Percentiles rank a stretch among this genome's conserved stretches.
phyloP scores from a whole-genome alignment of 2,888 invertebrate species.

The Troides helena region DNA sequence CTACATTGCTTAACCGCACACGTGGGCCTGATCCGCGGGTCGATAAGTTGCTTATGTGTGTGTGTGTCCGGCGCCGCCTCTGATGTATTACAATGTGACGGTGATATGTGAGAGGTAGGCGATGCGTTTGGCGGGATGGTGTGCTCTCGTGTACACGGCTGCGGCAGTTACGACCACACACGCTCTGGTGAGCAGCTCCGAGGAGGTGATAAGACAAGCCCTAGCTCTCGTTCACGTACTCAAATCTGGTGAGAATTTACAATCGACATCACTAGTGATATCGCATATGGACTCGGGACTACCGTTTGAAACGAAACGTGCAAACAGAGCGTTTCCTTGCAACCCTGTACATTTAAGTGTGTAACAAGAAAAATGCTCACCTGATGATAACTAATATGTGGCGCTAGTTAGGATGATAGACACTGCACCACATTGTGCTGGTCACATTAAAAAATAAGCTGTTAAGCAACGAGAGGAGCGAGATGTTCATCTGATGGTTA shows the following conservation, averaged over 20 bases:
- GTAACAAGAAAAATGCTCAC: too few species aligned
- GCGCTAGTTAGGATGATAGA: too few species aligned
- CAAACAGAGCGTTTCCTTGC: too few species aligned
- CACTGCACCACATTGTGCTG: too few species aligned
- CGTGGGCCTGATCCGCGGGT: background rate
- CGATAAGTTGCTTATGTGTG: background rate
- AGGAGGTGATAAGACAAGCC: constrained; percentile 16
- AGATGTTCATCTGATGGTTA: too few species aligned
- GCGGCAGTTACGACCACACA: background rate
- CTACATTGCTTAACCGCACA: background rate
- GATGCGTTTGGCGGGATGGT: background rate
- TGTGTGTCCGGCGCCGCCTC: background rate
- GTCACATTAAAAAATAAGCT: too few species aligned
- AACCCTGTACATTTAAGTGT: too few species aligned
- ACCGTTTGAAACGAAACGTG: too few species aligned
- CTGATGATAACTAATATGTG: too few species aligned
- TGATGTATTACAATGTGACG: background rate
- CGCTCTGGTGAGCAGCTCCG: background rate
- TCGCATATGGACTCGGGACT: background rate
- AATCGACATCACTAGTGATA: background rate
- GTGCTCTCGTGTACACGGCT: constrained; percentile 2
- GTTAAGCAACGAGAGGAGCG: too few species aligned
- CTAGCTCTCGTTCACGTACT: constrained; percentile 18
- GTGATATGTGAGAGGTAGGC: constrained; percentile 5
- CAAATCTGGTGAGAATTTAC: constrained; percentile 15